Base-by-base conservation (phyloP, 2,797 vertebrate genomes). In the Delichon dasypus region DNA sequence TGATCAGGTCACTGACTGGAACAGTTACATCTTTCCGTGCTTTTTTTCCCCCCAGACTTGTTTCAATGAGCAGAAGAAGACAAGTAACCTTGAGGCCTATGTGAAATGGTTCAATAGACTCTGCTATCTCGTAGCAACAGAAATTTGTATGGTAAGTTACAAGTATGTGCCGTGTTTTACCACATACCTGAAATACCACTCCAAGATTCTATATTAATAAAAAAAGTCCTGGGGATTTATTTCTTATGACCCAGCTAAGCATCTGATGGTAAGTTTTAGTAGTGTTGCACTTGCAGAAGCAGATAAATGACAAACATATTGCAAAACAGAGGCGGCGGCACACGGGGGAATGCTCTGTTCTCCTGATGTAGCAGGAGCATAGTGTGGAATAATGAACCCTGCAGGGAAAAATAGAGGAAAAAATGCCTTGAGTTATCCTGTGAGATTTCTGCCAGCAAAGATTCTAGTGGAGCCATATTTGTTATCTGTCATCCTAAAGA, bases 81-180 rank as follows among this genome's bases (percentile, higher is more conserved):
- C 98, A 1, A 98, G 97, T 81, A 99, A 99, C 96, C 98, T 99
- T 27, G 99, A 99, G 92, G 98, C 98, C 30, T 99, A 99, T 4
- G 97, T 99, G 81, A 99, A 98, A 88, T 99, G 99, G 99, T 99
- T 99, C 98, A 99, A 99, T 90, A 98, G 99, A 47, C 98, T 99
- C 88, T 99, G 98, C 93, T 99, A 98, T 97, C 98, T 99, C 5
- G 98, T 99, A 57, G 99, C 99, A 7, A 99, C 99, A 6, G 99
- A 99, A 98, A 99, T 99, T 94, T 99, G 99, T 92, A 98, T 99
- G 99, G 99, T 99, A 95, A 93, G 98, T 93, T 36, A 67, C 60
- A 61, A 57, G 40, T 7, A 0, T 3, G 4, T 16, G 58, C 23
- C 23, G 1, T 17, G 11, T 72, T 85, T 65, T 65, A 57, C 36